These are phyloP conservation scores for Eueides isabella DNA, from an alignment of 1,140 invertebrate species.

Conservation along the genomic window DNA sequence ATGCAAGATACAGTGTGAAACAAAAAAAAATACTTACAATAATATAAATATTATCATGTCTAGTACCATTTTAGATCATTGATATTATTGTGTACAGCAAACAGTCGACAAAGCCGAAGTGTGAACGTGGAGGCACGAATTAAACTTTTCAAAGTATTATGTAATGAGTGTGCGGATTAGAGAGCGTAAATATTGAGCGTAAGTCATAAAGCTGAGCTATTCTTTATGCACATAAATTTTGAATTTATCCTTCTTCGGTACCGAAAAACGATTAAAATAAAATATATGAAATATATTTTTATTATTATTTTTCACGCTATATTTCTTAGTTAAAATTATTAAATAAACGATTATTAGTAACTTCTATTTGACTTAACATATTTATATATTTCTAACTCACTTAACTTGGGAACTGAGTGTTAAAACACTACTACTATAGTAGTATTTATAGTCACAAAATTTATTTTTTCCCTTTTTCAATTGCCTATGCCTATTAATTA, in stretches of 20 bases:
- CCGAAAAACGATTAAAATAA: neutral
- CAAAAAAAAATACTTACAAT: neutral
- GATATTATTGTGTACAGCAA: constrained; percentile 18
- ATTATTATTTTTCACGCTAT: too few relatives aligned
- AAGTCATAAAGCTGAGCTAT: neutral
- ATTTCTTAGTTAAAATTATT: too few relatives aligned
- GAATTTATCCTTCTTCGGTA: neutral
- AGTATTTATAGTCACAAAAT: too few relatives aligned
- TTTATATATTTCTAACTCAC: too few relatives aligned
- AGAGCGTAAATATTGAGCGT: constrained; percentile 7
- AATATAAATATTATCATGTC: constrained; percentile 10
- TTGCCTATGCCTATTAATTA: too few relatives aligned
- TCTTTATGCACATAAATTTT: neutral
- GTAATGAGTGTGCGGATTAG: constrained; percentile 14
- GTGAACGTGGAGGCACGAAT: constrained; percentile 21
- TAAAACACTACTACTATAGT: too few relatives aligned
- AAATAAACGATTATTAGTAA: too few relatives aligned
- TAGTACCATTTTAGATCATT: constrained; percentile 16
- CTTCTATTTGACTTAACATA: too few relatives aligned
- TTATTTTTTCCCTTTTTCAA: too few relatives aligned
- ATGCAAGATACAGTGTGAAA: neutral
- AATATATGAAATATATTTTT: neutral
- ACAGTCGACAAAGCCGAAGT: constrained; percentile 33
- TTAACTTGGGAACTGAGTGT: too few relatives aligned
- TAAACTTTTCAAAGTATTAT: constrained; percentile 22